Evolutionary conservation across 2,113 vertebrate genomes (phyloP).

Genomic region (Tichodroma muraria): DNA sequence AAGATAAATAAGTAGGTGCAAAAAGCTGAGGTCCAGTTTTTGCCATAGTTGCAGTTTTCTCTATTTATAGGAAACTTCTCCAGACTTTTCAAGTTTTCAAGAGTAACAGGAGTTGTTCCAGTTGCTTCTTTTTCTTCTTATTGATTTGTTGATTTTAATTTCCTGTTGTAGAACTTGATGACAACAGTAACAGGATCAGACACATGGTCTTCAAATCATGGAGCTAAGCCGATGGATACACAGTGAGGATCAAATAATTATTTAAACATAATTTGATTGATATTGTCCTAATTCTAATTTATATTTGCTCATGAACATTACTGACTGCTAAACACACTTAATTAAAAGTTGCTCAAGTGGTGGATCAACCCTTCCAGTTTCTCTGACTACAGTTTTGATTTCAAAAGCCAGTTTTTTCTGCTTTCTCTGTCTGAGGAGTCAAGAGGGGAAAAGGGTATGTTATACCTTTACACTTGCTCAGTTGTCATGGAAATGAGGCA

Average conservation of each 20-base stretch:
- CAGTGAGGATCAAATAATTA: neutral
- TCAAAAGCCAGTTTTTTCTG: neutral
- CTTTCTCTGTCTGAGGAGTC: neutral
- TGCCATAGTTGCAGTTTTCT: neutral
- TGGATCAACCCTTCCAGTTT: neutral
- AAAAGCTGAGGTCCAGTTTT: neutral
- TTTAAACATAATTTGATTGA: neutral
- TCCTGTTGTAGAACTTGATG: neutral
- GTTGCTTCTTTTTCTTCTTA: neutral
- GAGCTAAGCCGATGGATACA: neutral
- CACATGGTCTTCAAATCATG: neutral
- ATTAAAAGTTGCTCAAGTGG: neutral
- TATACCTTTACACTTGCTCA: neutral
- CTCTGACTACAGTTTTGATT: neutral
- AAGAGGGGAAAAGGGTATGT: neutral
- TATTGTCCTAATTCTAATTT: neutral
- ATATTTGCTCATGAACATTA: neutral
- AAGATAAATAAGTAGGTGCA: neutral
- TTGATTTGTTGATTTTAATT: neutral
- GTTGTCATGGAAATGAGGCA: neutral
- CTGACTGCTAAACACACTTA: neutral
- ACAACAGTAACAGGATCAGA: neutral
- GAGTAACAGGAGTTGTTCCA: neutral
- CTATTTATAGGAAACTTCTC: neutral
- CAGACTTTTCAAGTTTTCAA: neutral